Evolutionary conservation across 2,888 invertebrate genomes (phyloP).

Genomic region (Synanthedon vespiformis): DNA sequence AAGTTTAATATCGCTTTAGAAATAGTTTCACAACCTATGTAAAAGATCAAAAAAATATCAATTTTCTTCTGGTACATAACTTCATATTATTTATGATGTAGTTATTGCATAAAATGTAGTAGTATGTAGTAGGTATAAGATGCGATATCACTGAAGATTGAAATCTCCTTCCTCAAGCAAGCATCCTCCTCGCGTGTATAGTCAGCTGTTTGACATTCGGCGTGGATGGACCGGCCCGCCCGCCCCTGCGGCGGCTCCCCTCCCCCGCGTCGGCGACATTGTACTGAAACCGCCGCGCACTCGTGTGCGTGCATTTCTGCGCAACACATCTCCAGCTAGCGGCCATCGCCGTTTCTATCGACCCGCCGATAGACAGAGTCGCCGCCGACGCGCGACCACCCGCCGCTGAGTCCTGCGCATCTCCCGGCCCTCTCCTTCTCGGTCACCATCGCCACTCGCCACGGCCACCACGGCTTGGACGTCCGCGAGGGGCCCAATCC

Average conservation of each 20-base stretch:
- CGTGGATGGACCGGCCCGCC: constrained; percentile 6
- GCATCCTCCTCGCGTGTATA: constrained; percentile 15
- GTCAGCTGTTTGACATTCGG: constrained; percentile 61
- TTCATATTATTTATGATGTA: no score
- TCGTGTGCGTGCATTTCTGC: constrained; percentile 32
- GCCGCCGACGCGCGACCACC: constrained; percentile 1
- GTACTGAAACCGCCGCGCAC: constrained; percentile 6
- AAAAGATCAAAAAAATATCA: no score
- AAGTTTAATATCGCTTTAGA: no score
- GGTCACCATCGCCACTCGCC: not conserved
- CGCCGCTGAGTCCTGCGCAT: constrained; percentile 5
- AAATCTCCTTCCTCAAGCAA: no score
- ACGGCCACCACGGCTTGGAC: not conserved
- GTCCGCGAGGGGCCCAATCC: constrained; percentile 1
- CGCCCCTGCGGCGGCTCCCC: constrained; percentile 13
- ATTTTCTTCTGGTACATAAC: no score
- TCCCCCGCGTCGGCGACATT: constrained; percentile 1
- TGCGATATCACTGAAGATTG: no score
- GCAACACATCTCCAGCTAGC: constrained; percentile 24
- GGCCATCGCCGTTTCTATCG: constrained; percentile 42
- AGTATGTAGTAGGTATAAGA: no score
- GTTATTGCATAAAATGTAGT: no score
- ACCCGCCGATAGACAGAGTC: constrained; percentile 22
- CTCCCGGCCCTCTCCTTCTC: not conserved
- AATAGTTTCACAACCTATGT: no score